A percentile compares a stretch with the other conserved stretches of the same genome.
Conservation (phyloP, 2,113 vertebrate genomes). For the Aldabrachelys gigantea region DNA sequence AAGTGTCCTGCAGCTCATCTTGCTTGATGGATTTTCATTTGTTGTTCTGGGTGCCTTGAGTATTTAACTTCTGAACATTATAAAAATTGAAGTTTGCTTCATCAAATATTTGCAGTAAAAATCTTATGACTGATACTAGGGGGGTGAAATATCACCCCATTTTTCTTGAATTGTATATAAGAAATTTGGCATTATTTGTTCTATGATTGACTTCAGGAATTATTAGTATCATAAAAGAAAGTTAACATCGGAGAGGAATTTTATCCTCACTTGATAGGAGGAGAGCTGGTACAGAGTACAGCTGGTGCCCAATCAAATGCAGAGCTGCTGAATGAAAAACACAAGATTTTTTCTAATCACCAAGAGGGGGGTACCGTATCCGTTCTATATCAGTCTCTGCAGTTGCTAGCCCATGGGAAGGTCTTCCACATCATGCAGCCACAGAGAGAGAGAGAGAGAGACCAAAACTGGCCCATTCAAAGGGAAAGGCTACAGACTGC, state of each 20-base stretch:
- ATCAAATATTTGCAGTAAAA: slow-evolving; percentile 28
- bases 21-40: slow-evolving; percentile 25
- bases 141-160: neutral
- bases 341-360: neutral
- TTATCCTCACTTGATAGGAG: neutral
- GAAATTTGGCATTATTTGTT: neutral
- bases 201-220: neutral
- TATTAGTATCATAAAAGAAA: neutral
- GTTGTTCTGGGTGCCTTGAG: neutral
- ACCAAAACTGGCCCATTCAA: neutral
- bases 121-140: neutral
- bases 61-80: slow-evolving; percentile 31
- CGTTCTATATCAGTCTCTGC: neutral
- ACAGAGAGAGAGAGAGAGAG: neutral
- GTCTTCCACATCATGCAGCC: neutral
- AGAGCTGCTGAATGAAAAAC: neutral
- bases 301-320: neutral
- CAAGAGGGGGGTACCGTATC: neutral
- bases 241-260: neutral
- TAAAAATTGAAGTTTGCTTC: slow-evolving; percentile 33
- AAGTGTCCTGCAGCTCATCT: slow-evolving; percentile 17
- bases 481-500: neutral
- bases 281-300: neutral
- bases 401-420: neutral
- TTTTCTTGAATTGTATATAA: slow-evolving; percentile 9